These are phyloP conservation scores for Stegodyphus dumicola DNA, from an alignment of 1,140 invertebrate genomes.

Conservation along the genomic window DNA sequence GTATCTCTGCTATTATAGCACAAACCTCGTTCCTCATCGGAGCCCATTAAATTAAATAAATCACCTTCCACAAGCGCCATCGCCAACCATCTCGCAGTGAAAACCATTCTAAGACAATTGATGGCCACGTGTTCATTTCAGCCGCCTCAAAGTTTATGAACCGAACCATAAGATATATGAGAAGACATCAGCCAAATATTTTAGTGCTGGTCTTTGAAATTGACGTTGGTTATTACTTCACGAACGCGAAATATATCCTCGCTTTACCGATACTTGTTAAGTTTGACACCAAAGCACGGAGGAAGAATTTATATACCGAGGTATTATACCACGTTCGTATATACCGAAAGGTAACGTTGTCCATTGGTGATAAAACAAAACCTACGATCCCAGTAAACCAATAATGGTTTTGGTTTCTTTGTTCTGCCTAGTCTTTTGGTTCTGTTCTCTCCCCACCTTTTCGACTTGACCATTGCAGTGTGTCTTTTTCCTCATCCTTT, in stretches of 20 bases:
- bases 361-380: slow-evolving; percentile 45
- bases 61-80: slow-evolving; percentile 27
- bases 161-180: slow-evolving; percentile 42
- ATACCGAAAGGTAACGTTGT: slow-evolving; percentile 15
- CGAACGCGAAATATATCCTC: slow-evolving; percentile 50
- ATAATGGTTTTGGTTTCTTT: slow-evolving; percentile 54
- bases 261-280: slow-evolving; percentile 50
- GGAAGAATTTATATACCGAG: slow-evolving; percentile 43
- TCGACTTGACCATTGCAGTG: slow-evolving; percentile 21
- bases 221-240: slow-evolving; percentile 57
- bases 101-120: slow-evolving; percentile 57
- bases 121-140: slow-evolving; percentile 55
- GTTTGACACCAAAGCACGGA: slow-evolving; percentile 32
- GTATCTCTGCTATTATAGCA: neutral
- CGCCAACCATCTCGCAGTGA: slow-evolving; percentile 21
- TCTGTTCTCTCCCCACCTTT: slow-evolving; percentile 6
- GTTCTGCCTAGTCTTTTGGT: slow-evolving; percentile 9
- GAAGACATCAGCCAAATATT: slow-evolving; percentile 57
- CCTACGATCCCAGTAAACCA: slow-evolving; percentile 27
- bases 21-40: neutral
- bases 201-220: slow-evolving; percentile 56
- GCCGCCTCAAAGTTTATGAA: slow-evolving; percentile 52
- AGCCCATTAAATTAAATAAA: slow-evolving; percentile 50
- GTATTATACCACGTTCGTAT: slow-evolving; percentile 48
- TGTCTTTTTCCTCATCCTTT: neutral